Evolutionary conservation across 2,113 vertebrate genomes (phyloP).

Genomic region (Equus quagga): DNA sequence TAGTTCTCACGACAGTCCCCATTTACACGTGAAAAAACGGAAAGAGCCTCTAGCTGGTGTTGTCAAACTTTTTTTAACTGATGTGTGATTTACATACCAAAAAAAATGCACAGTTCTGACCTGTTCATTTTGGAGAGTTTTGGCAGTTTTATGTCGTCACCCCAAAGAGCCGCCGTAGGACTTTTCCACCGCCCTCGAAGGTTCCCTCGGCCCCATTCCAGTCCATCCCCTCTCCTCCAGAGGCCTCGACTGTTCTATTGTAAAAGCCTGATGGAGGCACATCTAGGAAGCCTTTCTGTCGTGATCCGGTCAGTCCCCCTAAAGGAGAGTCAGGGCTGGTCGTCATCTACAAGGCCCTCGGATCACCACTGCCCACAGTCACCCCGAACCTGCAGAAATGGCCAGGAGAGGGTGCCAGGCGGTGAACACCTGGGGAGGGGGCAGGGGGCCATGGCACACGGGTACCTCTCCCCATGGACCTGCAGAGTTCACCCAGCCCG

Average conservation of each 20-base stretch:
- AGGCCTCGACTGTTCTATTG: fast-evolving
- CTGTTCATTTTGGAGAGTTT: not conserved
- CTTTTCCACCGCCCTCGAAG: not conserved
- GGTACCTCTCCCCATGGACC: not conserved
- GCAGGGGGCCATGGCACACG: fast-evolving
- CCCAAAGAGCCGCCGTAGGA: not conserved
- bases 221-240: fast-evolving
- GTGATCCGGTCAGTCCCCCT: not conserved
- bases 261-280: fast-evolving
- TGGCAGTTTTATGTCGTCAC: not conserved
- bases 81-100: not conserved
- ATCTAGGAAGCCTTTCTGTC: not conserved
- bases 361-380: fast-evolving
- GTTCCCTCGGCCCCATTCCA: not conserved
- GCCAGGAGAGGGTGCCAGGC: not conserved
- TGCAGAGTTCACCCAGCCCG: not conserved
- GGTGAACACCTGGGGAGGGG: not conserved
- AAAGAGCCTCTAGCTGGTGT: not conserved
- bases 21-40: not conserved
- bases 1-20: not conserved
- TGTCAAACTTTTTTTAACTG: not conserved
- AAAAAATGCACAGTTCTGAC: not conserved
- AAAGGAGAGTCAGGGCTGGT: not conserved
- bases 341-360: not conserved
- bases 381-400: not conserved